phyloP scores from a whole-genome alignment of 2,888 invertebrate genomes.

The Acleris sparsana region DNA sequence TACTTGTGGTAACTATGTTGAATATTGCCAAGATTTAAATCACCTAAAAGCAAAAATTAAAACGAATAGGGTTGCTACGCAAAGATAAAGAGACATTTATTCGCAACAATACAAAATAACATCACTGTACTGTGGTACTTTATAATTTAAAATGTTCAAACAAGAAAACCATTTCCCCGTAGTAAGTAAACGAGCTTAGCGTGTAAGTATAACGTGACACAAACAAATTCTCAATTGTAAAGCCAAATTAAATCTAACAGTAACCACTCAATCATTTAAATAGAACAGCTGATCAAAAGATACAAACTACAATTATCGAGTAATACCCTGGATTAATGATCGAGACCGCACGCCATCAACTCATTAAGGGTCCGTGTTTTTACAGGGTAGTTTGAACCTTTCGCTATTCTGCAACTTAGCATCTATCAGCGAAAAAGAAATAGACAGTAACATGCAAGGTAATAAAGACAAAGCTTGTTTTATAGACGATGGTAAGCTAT shows the following conservation, averaged over 20 bases:
- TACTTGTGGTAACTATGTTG: no score
- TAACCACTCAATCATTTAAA: slow-evolving; percentile 28
- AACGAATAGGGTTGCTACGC: no score
- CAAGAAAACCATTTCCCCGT: no score
- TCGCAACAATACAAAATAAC: no score
- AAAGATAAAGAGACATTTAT: no score
- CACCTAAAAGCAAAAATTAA: no score
- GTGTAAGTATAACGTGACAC: background rate
- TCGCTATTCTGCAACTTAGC: background rate
- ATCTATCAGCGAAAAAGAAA: slow-evolving; percentile 6
- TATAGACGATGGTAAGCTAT: slow-evolving; percentile 18
- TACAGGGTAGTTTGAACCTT: slow-evolving; percentile 8
- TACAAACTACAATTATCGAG: slow-evolving; percentile 24
- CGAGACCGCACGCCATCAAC: slow-evolving; percentile 22
- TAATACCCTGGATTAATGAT: slow-evolving; percentile 13
- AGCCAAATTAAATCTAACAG: background rate
- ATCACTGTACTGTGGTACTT: no score
- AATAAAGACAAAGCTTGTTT: slow-evolving; percentile 30
- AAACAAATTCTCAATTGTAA: background rate
- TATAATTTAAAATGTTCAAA: no score
- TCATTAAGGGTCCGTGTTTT: slow-evolving; percentile 15
- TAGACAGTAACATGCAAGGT: slow-evolving; percentile 26
- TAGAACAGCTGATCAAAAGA: slow-evolving; percentile 30
- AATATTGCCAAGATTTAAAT: no score
- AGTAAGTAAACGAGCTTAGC: no score